These are phyloP conservation scores for Octomys mimax DNA, from an alignment of 2,797 vertebrate genomes.

Conservation along the genomic window DNA sequence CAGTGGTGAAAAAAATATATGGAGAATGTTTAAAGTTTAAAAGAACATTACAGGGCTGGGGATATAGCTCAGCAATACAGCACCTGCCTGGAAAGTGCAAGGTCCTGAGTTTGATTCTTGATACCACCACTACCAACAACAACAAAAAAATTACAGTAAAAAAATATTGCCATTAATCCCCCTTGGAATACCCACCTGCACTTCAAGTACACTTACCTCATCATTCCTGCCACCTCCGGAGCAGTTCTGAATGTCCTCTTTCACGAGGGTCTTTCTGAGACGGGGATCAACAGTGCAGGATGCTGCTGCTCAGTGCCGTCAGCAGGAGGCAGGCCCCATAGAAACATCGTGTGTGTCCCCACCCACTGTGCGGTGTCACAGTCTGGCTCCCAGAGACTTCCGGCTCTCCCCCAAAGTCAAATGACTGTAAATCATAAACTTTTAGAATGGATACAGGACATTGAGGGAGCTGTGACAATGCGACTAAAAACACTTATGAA, in stretches of 20 bases:
- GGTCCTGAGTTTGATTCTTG: too few relatives aligned
- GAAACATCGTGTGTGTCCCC: accelerated
- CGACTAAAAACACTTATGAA: background rate
- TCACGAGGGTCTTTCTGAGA: background rate
- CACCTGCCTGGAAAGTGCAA: too few relatives aligned
- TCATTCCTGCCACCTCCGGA: background rate
- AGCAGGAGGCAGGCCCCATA: background rate
- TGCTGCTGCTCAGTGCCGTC: background rate
- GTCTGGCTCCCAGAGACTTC: background rate
- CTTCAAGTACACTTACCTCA: background rate
- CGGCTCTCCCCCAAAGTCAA: background rate
- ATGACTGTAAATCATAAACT: background rate
- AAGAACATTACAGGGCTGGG: background rate
- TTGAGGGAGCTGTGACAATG: background rate
- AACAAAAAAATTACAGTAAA: background rate
- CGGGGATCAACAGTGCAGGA: background rate
- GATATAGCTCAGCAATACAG: too few relatives aligned
- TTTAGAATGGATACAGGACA: background rate
- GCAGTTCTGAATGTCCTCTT: background rate
- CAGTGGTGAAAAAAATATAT: background rate
- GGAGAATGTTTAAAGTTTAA: background rate
- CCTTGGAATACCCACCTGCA: background rate
- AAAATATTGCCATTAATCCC: background rate
- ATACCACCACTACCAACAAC: too few relatives aligned
- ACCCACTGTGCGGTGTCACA: too few relatives aligned